Conservation (phyloP, 2,113 vertebrate genomes). For the Procavia capensis region DNA sequence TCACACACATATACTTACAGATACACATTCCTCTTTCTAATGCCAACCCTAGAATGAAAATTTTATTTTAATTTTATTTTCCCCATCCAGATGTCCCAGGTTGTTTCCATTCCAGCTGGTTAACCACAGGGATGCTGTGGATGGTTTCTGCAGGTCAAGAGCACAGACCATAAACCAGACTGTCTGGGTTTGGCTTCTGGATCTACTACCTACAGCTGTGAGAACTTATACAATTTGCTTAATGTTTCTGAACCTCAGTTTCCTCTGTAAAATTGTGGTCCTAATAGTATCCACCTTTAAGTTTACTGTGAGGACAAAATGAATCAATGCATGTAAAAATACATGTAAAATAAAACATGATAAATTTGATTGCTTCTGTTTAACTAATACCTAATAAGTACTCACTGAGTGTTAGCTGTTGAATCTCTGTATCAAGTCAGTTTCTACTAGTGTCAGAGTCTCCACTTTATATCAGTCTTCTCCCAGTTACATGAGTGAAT, state of each 20-base stretch:
- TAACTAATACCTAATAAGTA: not conserved
- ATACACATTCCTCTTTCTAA: not conserved
- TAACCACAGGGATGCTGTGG: fast-evolving
- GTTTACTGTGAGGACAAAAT: not conserved
- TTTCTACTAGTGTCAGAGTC: not conserved
- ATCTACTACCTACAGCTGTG: not conserved
- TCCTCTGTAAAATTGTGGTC: not conserved
- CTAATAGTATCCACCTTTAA: not conserved
- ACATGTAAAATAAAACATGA: not conserved
- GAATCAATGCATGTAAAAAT: not conserved
- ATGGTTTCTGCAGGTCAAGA: too few relatives aligned
- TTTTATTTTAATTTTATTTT: not conserved
- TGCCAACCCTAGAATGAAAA: not conserved
- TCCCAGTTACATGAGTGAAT: not conserved
- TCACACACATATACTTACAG: not conserved
- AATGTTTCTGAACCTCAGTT: not conserved
- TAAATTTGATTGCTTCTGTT: not conserved
- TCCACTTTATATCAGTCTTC: not conserved
- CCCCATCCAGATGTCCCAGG: not conserved
- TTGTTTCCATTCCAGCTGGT: not conserved
- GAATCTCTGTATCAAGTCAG: not conserved
- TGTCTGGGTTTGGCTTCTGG: not conserved
- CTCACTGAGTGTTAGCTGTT: not conserved
- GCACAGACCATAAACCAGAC: not conserved
- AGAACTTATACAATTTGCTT: not conserved